These are phyloP conservation scores for Caenorhabditis plicata DNA, from an alignment of 2,888 invertebrate genomes.

Conservation along the genomic window DNA sequence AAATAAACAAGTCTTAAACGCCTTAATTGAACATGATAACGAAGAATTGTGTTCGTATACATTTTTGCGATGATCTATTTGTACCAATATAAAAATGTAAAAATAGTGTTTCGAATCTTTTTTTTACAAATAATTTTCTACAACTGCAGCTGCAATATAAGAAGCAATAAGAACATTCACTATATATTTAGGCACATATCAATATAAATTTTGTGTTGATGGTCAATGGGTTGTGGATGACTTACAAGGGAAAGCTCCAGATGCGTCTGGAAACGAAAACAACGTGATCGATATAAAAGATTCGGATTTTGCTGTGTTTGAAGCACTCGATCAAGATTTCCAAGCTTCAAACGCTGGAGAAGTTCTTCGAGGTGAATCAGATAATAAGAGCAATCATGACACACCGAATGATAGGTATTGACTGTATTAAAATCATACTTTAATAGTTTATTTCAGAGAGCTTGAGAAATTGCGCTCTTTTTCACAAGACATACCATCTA, in stretches of 20 bases:
- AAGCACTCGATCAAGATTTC: constrained; percentile 65
- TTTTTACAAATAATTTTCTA: neutral
- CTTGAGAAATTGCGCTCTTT: constrained; percentile 62
- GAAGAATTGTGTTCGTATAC: too few species aligned
- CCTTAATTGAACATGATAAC: too few species aligned
- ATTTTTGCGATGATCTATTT: too few species aligned
- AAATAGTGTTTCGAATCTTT: too few species aligned
- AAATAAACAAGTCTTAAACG: too few species aligned
- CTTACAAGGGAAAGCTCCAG: constrained; percentile 33
- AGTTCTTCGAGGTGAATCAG: constrained; percentile 48
- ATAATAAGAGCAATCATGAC: constrained; percentile 38
- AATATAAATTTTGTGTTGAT: constrained; percentile 65
- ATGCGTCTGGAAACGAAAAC: constrained; percentile 80
- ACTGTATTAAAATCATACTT: neutral
- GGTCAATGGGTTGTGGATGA: constrained; percentile 65
- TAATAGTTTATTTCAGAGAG: constrained; percentile 38
- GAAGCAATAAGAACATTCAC: neutral
- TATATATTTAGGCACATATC: constrained; percentile 53
- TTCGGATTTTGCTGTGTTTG: constrained; percentile 87
- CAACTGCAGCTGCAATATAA: too few species aligned
- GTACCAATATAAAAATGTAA: neutral
- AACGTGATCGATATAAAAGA: constrained; percentile 89
- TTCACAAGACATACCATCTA: constrained; percentile 78
- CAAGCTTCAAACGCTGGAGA: constrained; percentile 61
- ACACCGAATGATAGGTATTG: constrained; percentile 62